Base-by-base conservation (phyloP, 2,797 vertebrate species). In the Astyanax mexicanus region DNA sequence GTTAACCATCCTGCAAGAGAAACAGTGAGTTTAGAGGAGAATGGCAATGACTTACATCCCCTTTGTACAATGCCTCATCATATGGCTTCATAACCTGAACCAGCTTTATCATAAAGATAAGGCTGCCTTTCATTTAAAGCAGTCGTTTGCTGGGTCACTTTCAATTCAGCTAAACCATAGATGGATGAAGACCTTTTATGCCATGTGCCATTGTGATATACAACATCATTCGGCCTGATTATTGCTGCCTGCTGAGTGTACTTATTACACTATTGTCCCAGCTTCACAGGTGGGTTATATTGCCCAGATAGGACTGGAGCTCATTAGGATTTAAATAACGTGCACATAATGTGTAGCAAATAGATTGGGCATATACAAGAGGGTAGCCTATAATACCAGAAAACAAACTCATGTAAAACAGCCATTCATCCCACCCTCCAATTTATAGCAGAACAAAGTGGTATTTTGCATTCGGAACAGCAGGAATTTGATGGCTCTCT, bases 101-200 rank as follows among this genome's bases (percentile, higher is more conserved):
- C 67, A 2, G 54, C 79, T 51, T 82, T 68, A 78, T 84, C 85
- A 57, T 90, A 89, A 92, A 90, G 87, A 92, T 89, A 87, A 91
- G 85, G 84, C 84, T 79, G 79, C 72, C 81, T 79, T 84, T 78
- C 69, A 86, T 84, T 83, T 84, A 79, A 75, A 84, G 81, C 72
- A 73, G 77, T 57, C 70, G 64, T 38, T 72, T 81, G 73, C 58
- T 70, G 68, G 74, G 62, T 75, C 70, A 80, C 78, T 67, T 57
- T 75, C 70, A 44, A 62, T 67, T 66, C 68, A 67, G 42, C 68
- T 64, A 49, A 74, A 66, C 64, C 73, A 66, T 52, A 25, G 64
- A 76, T 86, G 86, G 86, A 87, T 90, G 86, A 81, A 81, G 86
- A 85, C 84, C 65, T 85, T 92, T 93, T 89, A 91, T 88, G 62